These are phyloP conservation scores for Herpetotheres cachinnans DNA, from an alignment of 2,113 vertebrate genomes.

Conservation along the genomic window DNA sequence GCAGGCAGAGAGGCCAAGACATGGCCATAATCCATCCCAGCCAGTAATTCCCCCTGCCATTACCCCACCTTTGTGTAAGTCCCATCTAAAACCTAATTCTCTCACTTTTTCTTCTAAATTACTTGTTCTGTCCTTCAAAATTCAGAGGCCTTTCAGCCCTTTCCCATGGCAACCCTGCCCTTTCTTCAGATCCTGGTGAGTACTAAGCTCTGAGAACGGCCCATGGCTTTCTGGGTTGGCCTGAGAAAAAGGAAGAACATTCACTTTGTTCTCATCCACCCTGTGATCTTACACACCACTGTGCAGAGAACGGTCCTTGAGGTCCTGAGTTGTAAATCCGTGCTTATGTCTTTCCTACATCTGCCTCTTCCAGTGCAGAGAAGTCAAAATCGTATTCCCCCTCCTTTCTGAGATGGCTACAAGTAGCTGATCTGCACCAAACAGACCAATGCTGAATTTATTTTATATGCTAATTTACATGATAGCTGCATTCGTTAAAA, in stretches of 20 bases:
- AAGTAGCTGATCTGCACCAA: conserved; percentile 6
- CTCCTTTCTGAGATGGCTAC: not conserved
- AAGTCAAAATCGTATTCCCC: not conserved
- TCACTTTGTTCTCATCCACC: not conserved
- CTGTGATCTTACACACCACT: not conserved
- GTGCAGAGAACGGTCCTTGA: not conserved
- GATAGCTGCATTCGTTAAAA: not conserved
- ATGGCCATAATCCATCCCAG: not conserved
- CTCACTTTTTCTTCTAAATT: not conserved
- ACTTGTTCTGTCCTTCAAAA: not conserved
- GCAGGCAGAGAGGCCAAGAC: not conserved
- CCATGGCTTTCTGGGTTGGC: not conserved
- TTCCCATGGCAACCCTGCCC: not conserved
- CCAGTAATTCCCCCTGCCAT: not conserved
- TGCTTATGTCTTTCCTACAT: not conserved
- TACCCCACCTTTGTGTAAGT: fast-evolving
- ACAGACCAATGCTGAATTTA: not conserved
- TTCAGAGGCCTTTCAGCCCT: not conserved
- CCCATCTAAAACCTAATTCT: not conserved
- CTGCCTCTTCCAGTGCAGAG: not conserved
- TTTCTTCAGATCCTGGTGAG: not conserved
- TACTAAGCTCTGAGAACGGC: not conserved
- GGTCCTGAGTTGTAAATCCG: not conserved
- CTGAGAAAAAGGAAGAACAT: not conserved
- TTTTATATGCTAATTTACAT: not conserved